A percentile compares a stretch with the other conserved stretches of the same genome.
Conservation (phyloP, 1,140 invertebrate genomes). For the Ylistrum balloti region DNA sequence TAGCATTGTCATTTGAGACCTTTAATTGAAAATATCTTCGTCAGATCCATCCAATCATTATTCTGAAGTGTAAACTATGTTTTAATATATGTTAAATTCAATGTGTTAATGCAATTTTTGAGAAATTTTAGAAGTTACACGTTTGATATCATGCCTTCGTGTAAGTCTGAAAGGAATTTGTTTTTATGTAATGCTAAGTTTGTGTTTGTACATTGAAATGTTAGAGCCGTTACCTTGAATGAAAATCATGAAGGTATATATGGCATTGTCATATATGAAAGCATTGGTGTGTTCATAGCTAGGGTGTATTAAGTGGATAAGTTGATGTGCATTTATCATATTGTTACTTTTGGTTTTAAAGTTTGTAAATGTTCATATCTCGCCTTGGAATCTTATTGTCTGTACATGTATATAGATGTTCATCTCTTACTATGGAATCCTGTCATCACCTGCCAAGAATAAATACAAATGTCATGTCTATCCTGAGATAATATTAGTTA, state of each 20-base stretch:
- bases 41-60: neutral
- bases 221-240: neutral
- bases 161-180: neutral
- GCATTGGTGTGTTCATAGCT: conserved; percentile 1
- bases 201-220: neutral
- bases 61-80: neutral
- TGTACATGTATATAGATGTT: neutral
- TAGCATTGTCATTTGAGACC: too few species aligned
- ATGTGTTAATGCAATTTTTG: neutral
- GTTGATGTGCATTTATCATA: neutral
- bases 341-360: neutral
- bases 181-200: neutral
- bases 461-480: neutral
- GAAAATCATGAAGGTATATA: neutral
- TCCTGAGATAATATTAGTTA: neutral
- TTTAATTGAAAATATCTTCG: neutral
- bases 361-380: neutral
- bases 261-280: neutral
- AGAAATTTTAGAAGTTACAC: neutral
- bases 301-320: neutral
- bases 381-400: neutral
- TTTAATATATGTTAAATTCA: neutral
- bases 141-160: too few species aligned
- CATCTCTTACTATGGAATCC: neutral
- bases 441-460: neutral